Conservation (phyloP, 2,797 vertebrate genomes). For the Arnoldichthys spilopterus region DNA sequence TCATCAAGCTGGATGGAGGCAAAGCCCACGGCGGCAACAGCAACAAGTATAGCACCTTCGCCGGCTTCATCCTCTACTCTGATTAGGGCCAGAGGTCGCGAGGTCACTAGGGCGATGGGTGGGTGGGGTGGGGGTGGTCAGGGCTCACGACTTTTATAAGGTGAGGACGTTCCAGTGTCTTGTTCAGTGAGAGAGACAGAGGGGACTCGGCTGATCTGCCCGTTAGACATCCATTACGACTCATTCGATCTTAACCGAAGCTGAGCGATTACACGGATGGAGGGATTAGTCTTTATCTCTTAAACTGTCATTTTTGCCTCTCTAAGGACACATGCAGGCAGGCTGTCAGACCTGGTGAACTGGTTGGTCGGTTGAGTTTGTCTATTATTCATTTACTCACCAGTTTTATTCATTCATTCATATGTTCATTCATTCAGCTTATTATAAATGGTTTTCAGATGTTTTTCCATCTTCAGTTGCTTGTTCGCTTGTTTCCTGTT, state of each 20-base stretch:
- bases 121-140: conserved; percentile 30
- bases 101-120: neutral
- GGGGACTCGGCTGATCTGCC: conserved; percentile 5
- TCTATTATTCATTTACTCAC: neutral
- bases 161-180: neutral
- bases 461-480: neutral
- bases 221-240: neutral
- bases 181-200: conserved; percentile 3
- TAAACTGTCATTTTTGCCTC: neutral
- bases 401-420: neutral
- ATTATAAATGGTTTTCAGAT: too few relatives aligned
- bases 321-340: neutral
- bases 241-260: neutral
- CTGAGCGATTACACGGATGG: neutral
- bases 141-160: neutral
- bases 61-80: conserved; percentile 98
- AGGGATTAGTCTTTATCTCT: neutral
- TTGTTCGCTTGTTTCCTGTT: neutral
- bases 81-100: conserved; percentile 78
- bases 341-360: neutral
- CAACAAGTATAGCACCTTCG: conserved; percentile 99
- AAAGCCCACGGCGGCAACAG: conserved; percentile 98
- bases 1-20: conserved; percentile 95
- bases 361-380: neutral
- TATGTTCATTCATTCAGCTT: neutral